Evolutionary conservation across 2,113 vertebrate species (phyloP).

Genomic region (Podarcis muralis): DNA sequence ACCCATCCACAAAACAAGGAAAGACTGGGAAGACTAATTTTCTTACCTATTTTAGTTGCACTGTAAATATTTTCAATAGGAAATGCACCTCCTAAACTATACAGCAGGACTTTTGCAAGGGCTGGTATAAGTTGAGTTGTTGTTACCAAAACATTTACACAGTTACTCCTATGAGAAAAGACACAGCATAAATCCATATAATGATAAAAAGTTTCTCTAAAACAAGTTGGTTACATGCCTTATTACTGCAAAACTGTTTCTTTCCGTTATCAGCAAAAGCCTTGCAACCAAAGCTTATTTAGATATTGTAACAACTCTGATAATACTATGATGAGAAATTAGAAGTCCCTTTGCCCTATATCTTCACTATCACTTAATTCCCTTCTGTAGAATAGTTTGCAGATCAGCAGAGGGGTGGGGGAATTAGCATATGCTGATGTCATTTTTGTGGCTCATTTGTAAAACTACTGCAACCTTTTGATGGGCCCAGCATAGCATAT

Average conservation of each 20-base stretch:
- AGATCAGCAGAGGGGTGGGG: neutral
- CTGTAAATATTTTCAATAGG: conserved; percentile 87
- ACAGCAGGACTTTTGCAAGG: conserved; percentile 83
- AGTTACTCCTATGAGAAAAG: conserved; percentile 79
- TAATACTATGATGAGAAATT: neutral
- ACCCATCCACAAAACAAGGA: neutral
- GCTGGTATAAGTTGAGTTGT: conserved; percentile 84
- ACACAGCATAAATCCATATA: conserved; percentile 34
- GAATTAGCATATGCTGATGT: neutral
- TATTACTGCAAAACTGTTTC: neutral
- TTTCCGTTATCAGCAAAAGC: neutral
- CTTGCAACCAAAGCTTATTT: neutral
- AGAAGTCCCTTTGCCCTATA: neutral
- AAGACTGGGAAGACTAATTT: conserved; percentile 19
- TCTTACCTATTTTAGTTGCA: conserved; percentile 87
- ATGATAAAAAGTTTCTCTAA: conserved; percentile 2
- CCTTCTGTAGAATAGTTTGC: neutral
- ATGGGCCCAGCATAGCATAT: neutral
- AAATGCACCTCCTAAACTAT: conserved; percentile 84
- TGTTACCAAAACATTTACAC: conserved; percentile 83
- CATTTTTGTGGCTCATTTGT: neutral
- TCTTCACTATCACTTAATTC: neutral
- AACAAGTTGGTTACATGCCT: neutral
- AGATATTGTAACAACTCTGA: neutral
- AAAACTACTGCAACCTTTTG: neutral